A percentile compares a stretch with the other conserved stretches of the same genome.
phyloP scores from a whole-genome alignment of 2,888 invertebrate species.

The Gymnosoma rotundatum region DNA sequence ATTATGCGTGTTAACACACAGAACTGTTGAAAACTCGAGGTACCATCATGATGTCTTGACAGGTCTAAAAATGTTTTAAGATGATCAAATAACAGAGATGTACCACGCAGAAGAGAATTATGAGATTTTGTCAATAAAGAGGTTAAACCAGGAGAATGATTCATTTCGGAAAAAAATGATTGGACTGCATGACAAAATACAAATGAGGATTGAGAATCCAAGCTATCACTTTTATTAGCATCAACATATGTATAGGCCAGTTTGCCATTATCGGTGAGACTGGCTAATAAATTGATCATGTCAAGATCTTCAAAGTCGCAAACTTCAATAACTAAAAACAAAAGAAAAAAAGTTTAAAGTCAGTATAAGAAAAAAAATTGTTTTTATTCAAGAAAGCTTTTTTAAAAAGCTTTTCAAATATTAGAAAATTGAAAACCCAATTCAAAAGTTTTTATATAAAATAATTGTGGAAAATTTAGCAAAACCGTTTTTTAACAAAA shows the following conservation, averaged over 20 bases:
- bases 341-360: not conserved
- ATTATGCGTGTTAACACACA: constrained; percentile 84
- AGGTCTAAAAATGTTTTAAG: constrained; percentile 83
- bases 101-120: constrained; percentile 75
- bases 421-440: too few species aligned
- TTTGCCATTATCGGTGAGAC: constrained; percentile 85
- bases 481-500: too few species aligned
- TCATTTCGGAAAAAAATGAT: constrained; percentile 78
- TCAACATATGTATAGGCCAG: constrained; percentile 74
- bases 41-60: constrained; percentile 81
- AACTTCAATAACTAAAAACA: constrained; percentile 85
- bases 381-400: too few species aligned
- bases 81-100: constrained; percentile 82
- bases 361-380: too few species aligned
- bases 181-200: constrained; percentile 81
- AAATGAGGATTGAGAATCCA: constrained; percentile 3
- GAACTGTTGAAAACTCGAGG: constrained; percentile 85
- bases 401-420: too few species aligned
- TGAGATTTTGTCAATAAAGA: constrained; percentile 73
- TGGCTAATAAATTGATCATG: constrained; percentile 83
- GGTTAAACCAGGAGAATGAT: constrained; percentile 71
- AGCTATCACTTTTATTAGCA: not conserved
- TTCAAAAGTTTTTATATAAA: too few species aligned
- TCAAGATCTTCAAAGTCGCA: constrained; percentile 84
- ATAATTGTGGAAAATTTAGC: too few species aligned